phyloP scores from a whole-genome alignment of 1,140 invertebrate genomes.

The Neotoxoptera formosana region DNA sequence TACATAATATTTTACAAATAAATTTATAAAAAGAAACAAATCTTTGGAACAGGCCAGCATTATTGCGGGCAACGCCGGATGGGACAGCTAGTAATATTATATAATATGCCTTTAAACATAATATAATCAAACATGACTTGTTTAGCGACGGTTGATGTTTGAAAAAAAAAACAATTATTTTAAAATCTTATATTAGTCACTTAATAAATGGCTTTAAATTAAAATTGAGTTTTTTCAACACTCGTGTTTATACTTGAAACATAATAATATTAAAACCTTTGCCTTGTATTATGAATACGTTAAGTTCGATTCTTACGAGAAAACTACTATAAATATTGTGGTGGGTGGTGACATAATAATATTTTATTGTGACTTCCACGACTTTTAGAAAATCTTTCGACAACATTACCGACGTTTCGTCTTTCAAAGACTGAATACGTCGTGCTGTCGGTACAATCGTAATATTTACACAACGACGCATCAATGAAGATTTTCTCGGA shows the following conservation, averaged over 20 bases:
- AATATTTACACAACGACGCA: not conserved
- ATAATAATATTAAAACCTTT: not conserved
- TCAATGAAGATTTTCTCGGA: not conserved
- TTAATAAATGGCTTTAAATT: not conserved
- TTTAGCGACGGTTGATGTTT: not conserved
- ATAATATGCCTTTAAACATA: too few species aligned
- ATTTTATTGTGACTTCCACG: not conserved
- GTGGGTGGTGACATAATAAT: too few species aligned
- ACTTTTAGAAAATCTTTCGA: not conserved
- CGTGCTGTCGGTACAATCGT: not conserved
- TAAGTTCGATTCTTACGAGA: not conserved
- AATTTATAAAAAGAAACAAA: too few species aligned
- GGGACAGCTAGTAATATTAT: too few species aligned
- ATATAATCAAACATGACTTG: too few species aligned
- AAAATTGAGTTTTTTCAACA: not conserved
- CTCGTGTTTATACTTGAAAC: not conserved
- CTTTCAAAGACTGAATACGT: not conserved
- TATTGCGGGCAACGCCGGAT: too few species aligned
- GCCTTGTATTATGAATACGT: not conserved
- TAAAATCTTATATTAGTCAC: too few species aligned
- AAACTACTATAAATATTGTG: not conserved
- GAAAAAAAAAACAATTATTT: not conserved
- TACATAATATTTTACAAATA: too few species aligned
- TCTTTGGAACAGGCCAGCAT: too few species aligned
- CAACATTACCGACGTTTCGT: not conserved